A percentile compares a stretch with the other conserved stretches of the same genome.
Evolutionary conservation across 2,888 invertebrate genomes (phyloP).

Genomic region (Acleris cristana): DNA sequence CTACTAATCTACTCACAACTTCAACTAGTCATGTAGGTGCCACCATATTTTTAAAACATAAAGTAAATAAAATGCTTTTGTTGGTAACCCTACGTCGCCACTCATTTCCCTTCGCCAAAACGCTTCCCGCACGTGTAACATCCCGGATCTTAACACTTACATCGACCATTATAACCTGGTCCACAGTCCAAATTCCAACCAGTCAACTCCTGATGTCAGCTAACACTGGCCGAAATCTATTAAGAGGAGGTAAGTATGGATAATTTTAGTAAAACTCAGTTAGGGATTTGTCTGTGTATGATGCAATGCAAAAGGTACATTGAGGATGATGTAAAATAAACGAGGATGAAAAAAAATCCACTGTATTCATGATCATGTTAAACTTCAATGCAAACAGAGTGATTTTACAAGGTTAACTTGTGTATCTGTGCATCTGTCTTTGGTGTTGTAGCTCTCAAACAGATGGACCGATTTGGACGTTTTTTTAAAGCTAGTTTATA

Average conservation of each 20-base stretch:
- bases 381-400: too few species aligned
- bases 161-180: slow-evolving; percentile 15
- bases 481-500: too few species aligned
- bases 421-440: too few species aligned
- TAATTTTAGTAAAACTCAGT: slow-evolving; percentile 20
- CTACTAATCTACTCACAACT: too few species aligned
- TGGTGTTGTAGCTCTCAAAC: too few species aligned
- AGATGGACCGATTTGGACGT: too few species aligned
- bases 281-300: slow-evolving; percentile 21
- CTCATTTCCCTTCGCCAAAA: slow-evolving; percentile 43
- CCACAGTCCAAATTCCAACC: neutral
- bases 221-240: slow-evolving; percentile 1
- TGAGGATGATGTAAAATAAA: neutral
- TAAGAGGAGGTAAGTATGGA: slow-evolving; percentile 9
- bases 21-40: too few species aligned
- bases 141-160: slow-evolving; percentile 39
- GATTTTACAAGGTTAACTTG: too few species aligned
- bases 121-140: slow-evolving; percentile 40
- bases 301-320: slow-evolving; percentile 8
- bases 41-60: too few species aligned
- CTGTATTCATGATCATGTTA: too few species aligned
- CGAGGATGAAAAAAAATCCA: too few species aligned
- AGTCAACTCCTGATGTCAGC: neutral
- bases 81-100: slow-evolving; percentile 13
- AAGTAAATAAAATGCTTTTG: neutral